Base-by-base conservation (phyloP, 2,113 vertebrate species). In the Tachycineta bicolor region DNA sequence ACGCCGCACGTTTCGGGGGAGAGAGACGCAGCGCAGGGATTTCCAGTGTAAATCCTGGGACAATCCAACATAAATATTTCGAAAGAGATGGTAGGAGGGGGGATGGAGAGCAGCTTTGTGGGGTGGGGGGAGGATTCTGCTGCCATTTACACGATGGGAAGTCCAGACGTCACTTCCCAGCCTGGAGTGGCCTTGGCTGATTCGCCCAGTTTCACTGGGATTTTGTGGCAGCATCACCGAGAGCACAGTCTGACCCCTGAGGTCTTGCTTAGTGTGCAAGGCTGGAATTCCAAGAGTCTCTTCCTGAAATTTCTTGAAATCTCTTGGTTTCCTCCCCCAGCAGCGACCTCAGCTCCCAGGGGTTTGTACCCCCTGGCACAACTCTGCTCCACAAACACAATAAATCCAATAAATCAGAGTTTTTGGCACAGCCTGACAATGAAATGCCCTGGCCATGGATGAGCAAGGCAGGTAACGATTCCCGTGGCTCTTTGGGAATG, bases 41-140 rank as follows among this genome's bases (percentile, higher is more conserved):
- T 82, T 75, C 91, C 94, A 95, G 93, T 33, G 83, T 89, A 92
- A 97, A 93, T 83, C 25, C 1, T 15, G 60, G 67, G 80, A 75
- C 80, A 55, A 41, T 84, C 96, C 93, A 95, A 94, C 86, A 79
- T 60, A 93, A 96, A 96, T 84, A 95, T 93, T 96, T 92, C 12
- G 0, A 90, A 94, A 90, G 93, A 81, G 88, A n/a, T 29, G 76
- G 78, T 67, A 63, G 85, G 74, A 56, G 47, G 37, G 47, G 50
- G 55, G 71, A 43, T 34, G 60, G 47, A 65, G 89, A 83, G 63
- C 67, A 70, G 37, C 14, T 2, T 24, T 14, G 23, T 3, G 12
- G 10, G 37, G 37, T 10, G 18, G 16, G 28, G 21, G 11, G 7
- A 23, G 74, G 76, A 63, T 89, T 23, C 86, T 68, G 47, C 86